Evolutionary conservation across 2,113 vertebrate genomes (phyloP).

Genomic region (Anhinga anhinga): DNA sequence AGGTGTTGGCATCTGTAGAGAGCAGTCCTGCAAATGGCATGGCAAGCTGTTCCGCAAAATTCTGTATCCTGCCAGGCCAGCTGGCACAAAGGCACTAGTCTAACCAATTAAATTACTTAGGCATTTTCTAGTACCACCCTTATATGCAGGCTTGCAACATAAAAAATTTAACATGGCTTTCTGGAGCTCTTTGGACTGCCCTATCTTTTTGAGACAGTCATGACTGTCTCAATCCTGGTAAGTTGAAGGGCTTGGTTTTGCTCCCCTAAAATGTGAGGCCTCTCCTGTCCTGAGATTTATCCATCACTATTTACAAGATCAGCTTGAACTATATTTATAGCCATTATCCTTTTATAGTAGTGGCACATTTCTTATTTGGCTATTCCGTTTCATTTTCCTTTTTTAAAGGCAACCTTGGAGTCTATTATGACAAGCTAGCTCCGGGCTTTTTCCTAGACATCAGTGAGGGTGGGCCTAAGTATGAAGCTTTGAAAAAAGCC

Average conservation of each 20-base stretch:
- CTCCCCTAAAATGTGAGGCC: neutral
- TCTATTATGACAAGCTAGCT: neutral
- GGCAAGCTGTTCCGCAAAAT: neutral
- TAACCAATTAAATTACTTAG: constrained; percentile 2
- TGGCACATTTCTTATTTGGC: neutral
- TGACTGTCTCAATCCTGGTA: neutral
- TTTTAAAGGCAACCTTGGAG: neutral
- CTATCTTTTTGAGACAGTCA: neutral
- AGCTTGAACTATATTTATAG: neutral
- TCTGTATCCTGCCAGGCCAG: neutral
- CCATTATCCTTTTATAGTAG: neutral
- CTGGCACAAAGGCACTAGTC: neutral
- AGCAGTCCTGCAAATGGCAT: neutral
- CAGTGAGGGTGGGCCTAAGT: neutral
- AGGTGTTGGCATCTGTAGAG: neutral
- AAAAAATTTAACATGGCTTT: neutral
- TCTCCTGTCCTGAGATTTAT: neutral
- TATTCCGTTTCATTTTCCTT: neutral
- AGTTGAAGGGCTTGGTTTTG: neutral
- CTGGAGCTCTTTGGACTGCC: neutral
- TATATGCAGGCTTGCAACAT: neutral
- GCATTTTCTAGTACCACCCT: neutral
- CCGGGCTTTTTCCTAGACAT: neutral
- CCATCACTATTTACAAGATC: neutral
- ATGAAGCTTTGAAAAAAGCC: neutral